Evolutionary conservation across 2,113 vertebrate species (phyloP).

Genomic region (Zeus faber): DNA sequence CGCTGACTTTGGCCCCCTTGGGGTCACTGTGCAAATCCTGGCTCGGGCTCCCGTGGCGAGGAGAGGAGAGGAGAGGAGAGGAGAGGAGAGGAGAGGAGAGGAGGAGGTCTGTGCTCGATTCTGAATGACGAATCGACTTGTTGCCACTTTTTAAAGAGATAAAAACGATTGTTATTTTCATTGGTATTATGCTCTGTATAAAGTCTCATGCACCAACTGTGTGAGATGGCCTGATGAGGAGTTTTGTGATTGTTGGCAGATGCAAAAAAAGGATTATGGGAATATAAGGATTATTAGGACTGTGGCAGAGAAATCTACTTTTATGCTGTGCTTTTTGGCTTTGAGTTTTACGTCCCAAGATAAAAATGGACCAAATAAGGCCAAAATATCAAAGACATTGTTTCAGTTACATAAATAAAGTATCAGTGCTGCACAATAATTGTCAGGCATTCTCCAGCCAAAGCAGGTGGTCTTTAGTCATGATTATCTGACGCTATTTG

Average conservation of each 20-base stretch:
- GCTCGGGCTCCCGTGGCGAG: neutral
- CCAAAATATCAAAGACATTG: neutral
- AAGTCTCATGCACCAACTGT: no score
- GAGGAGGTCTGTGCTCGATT: no score
- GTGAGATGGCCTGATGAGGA: no score
- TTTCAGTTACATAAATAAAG: neutral
- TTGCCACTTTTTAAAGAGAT: no score
- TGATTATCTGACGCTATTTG: neutral
- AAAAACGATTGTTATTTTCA: no score
- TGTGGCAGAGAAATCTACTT: neutral
- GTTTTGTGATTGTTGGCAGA: neutral
- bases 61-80: no score
- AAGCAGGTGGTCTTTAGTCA: neutral
- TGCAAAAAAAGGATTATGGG: neutral
- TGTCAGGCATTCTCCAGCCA: neutral
- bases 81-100: no score
- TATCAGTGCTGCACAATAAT: neutral
- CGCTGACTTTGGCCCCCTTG: slow-evolving; percentile 10
- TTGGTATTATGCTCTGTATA: no score
- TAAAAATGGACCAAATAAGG: neutral
- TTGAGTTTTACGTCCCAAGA: no score
- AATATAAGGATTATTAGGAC: no score
- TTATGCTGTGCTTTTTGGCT: neutral
- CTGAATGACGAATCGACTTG: no score
- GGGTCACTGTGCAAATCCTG: neutral